Evolutionary conservation across 2,888 invertebrate species (phyloP), one percentile per base, ranked within the genome.

Genomic region (Chrysolina americana): DNA sequence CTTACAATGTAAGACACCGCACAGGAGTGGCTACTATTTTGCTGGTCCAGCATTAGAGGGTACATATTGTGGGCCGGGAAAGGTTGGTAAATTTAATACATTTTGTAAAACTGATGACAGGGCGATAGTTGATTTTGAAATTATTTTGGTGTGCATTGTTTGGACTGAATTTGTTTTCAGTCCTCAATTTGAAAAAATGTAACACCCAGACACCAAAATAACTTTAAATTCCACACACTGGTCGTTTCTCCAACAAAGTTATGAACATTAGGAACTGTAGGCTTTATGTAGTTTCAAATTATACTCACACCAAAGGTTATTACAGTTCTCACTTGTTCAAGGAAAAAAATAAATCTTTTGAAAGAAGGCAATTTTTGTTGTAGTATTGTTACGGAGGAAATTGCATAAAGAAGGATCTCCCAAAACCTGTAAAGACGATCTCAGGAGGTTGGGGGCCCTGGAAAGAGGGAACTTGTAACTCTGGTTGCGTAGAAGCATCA

Each of bases 41-140:
- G 93, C 95, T 1, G 95, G 95, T 0, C 95, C 95, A 0, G 95
- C 95, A n/a, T 87, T 96, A 41, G 94, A 95, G 76, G 95, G 95
- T 62, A 95, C 95, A 0, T 87, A 90, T 21, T 96, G 95, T 84
- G 94, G 93, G 11, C 85, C 86, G 0, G 89, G 89, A 74, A 92
- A 90, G 89, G 93, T 93, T 76, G 50, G 23, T 50, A 8, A 2
- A 66, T 13, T 21, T 36, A 36, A 36, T 36, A 36, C 36, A 36
- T 36, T 28, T 36, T 36, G 36, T 36, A 8, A 36, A 6, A 36
- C 6, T 36, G 8, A 36, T 28, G 2, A 5, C 28, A 28, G 2
- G 2, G 28, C 36, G 8, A 36, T 36, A 6, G 36, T 36, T 36
- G 36, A 36, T 36, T 36, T 36, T 36, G 36, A 36, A 36, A 36